Evolutionary conservation across 2,797 vertebrate species (phyloP), one percentile per base, ranked within the genome.

Genomic region (Xenentodon cancila): DNA sequence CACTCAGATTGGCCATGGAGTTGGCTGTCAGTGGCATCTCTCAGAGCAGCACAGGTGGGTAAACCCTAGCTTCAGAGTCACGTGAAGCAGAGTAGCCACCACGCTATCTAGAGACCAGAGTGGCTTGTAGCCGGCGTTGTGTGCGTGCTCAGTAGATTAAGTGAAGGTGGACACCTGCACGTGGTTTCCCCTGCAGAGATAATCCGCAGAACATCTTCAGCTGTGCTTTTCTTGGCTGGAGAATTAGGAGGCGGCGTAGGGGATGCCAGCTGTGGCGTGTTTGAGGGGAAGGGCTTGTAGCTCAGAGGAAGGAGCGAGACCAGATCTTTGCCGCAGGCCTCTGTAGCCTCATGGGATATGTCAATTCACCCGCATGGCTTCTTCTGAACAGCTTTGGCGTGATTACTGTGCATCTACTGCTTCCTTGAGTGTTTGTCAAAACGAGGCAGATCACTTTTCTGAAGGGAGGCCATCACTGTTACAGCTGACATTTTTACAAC

Each of bases 1-100:
- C 77, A 56, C 66, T 65, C 63, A 53, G 70, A 85, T 85, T 88
- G 81, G 88, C 84, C 86, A 93, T 93, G 91, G 91, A 94, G 79
- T 56, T 93, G 91, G 87, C 92, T 42, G 47, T 92, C 81, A 81
- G 82, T 80, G 75, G 77, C 86, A 49, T 82, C 70, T 67, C 65
- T 37, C 92, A 89, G 72, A 91, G 74, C 86, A 52, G 59, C 73
- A 63, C 91, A 92, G 93, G 93, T 94, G 80, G 84, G 92, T 91
- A 79, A 77, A 83, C 63, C 59, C 48, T 52, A 59, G 67, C 68
- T 43, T 64, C 30, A 20, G 43, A 45, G 66, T 89, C 87, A 89
- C 76, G 65, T 90, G 87, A 86, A 20, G 75, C 53, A 2, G 76
- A 47, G 9, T 73, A 72, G 73, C 64, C 58, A 47, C 55, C 73